phyloP scores from a whole-genome alignment of 2,888 invertebrate genomes.

The Agrotis puta region DNA sequence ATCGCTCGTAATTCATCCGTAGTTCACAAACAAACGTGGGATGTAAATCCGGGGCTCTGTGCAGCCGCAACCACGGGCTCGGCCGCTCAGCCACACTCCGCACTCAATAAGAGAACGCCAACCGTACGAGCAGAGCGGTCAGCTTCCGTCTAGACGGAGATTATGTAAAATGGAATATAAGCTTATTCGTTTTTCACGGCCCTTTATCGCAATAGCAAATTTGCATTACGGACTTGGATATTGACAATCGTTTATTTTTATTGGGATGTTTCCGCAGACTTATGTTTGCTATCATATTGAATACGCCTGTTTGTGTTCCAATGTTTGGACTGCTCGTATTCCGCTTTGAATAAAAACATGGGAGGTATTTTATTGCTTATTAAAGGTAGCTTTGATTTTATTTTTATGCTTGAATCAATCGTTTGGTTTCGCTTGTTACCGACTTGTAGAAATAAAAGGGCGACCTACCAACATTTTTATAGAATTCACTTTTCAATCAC shows the following conservation, averaged over 20 bases:
- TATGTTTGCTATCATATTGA: constrained; percentile 75
- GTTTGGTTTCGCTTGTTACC: no score
- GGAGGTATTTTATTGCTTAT: constrained; percentile 42
- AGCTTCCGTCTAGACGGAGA: constrained; percentile 89
- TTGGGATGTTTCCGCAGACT: constrained; percentile 76
- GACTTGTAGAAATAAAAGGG: no score
- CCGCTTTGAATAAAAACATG: constrained; percentile 68
- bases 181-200: constrained; percentile 81
- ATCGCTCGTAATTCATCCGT: constrained; percentile 77
- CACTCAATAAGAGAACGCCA: constrained; percentile 77
- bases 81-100: constrained; percentile 55
- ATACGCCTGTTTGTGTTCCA: constrained; percentile 72
- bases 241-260: constrained; percentile 81
- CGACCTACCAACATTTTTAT: neutral
- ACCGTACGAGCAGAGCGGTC: constrained; percentile 71
- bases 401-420: constrained; percentile 13
- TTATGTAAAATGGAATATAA: constrained; percentile 87
- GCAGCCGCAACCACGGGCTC: constrained; percentile 43
- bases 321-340: constrained; percentile 65
- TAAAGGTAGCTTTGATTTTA: constrained; percentile 23
- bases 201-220: constrained; percentile 82
- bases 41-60: constrained; percentile 73
- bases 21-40: constrained; percentile 78
- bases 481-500: neutral
- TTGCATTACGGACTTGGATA: constrained; percentile 79